phyloP scores from a whole-genome alignment of 2,113 vertebrate species.

The Gasterosteus aculeatus region DNA sequence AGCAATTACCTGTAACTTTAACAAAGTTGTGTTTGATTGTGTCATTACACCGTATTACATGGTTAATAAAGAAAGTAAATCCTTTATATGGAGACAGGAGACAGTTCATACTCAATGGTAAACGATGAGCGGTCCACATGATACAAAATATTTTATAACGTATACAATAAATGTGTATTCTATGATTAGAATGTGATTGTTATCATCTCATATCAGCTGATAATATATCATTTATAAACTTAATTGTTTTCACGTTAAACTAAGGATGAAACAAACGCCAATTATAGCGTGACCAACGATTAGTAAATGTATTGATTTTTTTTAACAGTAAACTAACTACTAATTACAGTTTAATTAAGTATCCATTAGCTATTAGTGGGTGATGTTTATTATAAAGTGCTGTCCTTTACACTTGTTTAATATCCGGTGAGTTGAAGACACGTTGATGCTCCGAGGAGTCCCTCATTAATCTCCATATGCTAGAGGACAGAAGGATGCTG shows the following conservation, averaged over 20 bases:
- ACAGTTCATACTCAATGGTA: background rate
- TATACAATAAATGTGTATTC: background rate
- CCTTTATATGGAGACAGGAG: background rate
- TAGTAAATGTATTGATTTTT: background rate
- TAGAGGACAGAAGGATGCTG: constrained; percentile 46
- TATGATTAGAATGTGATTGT: background rate
- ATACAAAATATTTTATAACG: background rate
- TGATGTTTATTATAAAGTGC: background rate
- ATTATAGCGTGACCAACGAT: background rate
- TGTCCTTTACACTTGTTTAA: background rate
- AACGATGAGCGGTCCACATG: too few species aligned
- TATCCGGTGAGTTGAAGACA: background rate
- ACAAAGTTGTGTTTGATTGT: background rate
- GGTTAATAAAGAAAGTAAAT: background rate
- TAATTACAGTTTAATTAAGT: background rate
- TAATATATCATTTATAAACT: background rate
- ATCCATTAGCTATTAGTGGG: background rate
- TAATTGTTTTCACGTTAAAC: background rate
- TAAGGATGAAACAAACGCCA: background rate
- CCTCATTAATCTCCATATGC: constrained; percentile 32
- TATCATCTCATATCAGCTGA: background rate
- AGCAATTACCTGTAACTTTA: background rate
- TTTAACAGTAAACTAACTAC: background rate
- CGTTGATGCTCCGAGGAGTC: constrained; percentile 34
- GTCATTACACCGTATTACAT: background rate